Evolutionary conservation across 2,888 invertebrate genomes (phyloP).

Genomic region (Microplitis manilae): DNA sequence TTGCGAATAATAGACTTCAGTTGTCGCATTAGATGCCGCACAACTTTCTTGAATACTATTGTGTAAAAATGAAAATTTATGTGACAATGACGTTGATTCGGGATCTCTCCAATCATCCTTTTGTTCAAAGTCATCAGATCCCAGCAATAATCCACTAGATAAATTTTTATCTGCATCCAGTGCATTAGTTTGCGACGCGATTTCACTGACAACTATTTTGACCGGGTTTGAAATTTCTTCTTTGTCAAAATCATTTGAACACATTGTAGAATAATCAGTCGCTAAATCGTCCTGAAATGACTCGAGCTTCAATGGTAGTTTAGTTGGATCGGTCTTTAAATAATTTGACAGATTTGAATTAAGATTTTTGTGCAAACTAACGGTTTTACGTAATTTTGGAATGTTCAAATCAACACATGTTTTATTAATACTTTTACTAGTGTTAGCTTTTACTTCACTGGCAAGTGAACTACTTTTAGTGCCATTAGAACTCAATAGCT

Average conservation of each 20-base stretch:
- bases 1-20: conserved; percentile 48
- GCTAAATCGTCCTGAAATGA: conserved; percentile 47
- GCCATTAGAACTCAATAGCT: neutral
- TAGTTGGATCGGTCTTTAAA: conserved; percentile 40
- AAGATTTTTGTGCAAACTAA: conserved; percentile 60
- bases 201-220: conserved; percentile 63
- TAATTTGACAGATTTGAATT: conserved; percentile 52
- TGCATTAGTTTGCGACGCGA: conserved; percentile 45
- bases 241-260: conserved; percentile 37
- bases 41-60: conserved; percentile 39
- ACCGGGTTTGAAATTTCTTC: conserved; percentile 55
- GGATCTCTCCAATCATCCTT: conserved; percentile 48
- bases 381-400: conserved; percentile 58
- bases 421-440: conserved; percentile 16
- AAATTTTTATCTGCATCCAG: conserved; percentile 45
- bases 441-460: neutral
- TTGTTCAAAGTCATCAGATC: conserved; percentile 47
- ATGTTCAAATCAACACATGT: conserved; percentile 39
- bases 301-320: conserved; percentile 47
- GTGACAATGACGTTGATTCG: conserved; percentile 46
- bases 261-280: conserved; percentile 6
- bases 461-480: neutral
- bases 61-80: conserved; percentile 45
- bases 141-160: conserved; percentile 35
- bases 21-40: conserved; percentile 46